Conservation (phyloP, 35 echinoderm and acorn worm genomes). For the Hemicentrotus pulcherrimus region DNA sequence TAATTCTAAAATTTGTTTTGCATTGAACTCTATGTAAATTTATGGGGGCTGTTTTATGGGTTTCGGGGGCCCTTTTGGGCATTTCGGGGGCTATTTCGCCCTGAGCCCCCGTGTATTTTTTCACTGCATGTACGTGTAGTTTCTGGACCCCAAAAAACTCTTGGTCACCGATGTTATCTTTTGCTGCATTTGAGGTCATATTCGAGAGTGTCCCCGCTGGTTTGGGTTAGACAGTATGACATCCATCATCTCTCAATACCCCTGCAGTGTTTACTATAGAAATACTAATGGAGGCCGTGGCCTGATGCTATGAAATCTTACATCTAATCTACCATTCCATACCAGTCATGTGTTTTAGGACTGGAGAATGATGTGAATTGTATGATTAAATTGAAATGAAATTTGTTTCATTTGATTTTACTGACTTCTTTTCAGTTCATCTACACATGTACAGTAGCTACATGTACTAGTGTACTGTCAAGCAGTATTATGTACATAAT, state of each 20-base stretch:
- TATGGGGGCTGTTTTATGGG: no score
- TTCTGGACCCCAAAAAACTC: background rate
- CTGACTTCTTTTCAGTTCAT: background rate
- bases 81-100: no score
- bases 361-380: background rate
- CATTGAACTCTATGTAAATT: no score
- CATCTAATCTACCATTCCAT: background rate
- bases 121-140: background rate
- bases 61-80: no score
- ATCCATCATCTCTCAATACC: background rate
- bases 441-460: no score
- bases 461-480: no score
- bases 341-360: background rate
- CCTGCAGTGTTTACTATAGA: background rate
- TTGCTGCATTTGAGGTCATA: constrained; percentile 9
- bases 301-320: background rate
- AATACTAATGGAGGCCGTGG: background rate
- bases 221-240: constrained; percentile 16
- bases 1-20: no score
- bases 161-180: constrained; percentile 1
- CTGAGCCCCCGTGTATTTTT: no score
- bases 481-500: no score
- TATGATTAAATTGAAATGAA: background rate
- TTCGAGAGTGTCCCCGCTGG: background rate
- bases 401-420: background rate